A percentile compares a stretch with the other conserved stretches of the same genome.
phyloP scores from a whole-genome alignment of 1,140 invertebrate species.

The Euura lappo region DNA sequence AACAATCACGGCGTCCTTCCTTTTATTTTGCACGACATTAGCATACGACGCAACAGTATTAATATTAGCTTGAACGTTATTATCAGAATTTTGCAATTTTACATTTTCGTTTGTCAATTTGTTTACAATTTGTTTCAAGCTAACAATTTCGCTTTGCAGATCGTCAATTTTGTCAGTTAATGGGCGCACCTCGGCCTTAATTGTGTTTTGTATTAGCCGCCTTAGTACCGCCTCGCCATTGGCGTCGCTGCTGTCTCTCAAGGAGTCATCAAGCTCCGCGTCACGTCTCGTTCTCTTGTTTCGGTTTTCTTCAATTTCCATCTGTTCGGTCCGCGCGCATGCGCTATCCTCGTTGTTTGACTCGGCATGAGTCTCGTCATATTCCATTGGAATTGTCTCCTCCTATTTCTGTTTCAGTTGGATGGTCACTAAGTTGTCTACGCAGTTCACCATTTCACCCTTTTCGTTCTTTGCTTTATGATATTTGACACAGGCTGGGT shows the following conservation, averaged over 20 bases:
- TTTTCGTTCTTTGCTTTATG: conserved; percentile 4
- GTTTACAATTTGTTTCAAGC: background rate
- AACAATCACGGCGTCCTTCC: background rate
- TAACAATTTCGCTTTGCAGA: conserved; percentile 3
- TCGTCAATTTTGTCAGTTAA: background rate
- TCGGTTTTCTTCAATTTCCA: background rate
- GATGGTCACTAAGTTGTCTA: background rate
- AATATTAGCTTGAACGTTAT: background rate
- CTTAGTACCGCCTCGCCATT: background rate
- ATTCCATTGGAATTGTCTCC: background rate
- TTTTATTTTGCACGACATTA: conserved; percentile 8
- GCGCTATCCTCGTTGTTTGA: conserved; percentile 1
- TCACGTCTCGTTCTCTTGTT: conserved; percentile 6
- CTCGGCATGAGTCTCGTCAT: background rate
- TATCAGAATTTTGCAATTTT: background rate
- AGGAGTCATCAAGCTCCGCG: background rate
- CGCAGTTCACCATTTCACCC: background rate
- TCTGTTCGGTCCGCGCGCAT: background rate
- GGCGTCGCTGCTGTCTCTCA: background rate
- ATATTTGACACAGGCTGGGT: background rate
- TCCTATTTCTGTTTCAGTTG: conserved; percentile 5
- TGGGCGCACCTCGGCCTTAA: background rate
- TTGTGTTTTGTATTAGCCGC: background rate
- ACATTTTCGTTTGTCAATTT: background rate
- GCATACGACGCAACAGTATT: background rate